phyloP scores from a whole-genome alignment of 2,797 vertebrate species.

The Adrianichthys oophorus region DNA sequence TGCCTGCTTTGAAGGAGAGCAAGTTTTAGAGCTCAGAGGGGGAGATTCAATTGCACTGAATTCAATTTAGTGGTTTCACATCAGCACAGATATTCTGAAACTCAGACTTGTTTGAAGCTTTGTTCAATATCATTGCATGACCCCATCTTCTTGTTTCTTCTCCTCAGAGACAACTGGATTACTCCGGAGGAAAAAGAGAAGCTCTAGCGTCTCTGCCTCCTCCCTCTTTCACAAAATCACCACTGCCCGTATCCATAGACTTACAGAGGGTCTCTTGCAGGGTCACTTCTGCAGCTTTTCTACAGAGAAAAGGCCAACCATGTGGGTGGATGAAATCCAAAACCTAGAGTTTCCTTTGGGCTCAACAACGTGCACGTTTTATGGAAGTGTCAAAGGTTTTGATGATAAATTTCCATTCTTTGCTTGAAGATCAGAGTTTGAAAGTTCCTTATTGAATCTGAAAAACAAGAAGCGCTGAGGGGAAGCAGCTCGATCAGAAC shows the following conservation, averaged over 20 bases:
- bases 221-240: slow-evolving; percentile 30
- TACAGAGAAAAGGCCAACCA: slow-evolving; percentile 48
- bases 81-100: slow-evolving; percentile 77
- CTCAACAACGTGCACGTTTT: slow-evolving; percentile 40
- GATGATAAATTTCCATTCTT: slow-evolving; percentile 35
- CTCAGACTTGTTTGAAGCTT: slow-evolving; percentile 68
- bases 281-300: slow-evolving; percentile 45
- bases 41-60: slow-evolving; percentile 73
- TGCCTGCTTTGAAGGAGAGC: slow-evolving; percentile 53
- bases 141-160: slow-evolving; percentile 61
- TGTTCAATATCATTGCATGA: slow-evolving; percentile 71
- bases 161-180: slow-evolving; percentile 56
- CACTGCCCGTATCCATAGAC: slow-evolving; percentile 45
- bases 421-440: slow-evolving; percentile 40
- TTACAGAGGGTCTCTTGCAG: slow-evolving; percentile 45
- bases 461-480: slow-evolving; percentile 18
- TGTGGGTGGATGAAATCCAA: slow-evolving; percentile 58
- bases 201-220: slow-evolving; percentile 46
- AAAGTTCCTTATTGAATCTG: slow-evolving; percentile 16
- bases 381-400: slow-evolving; percentile 52
- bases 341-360: slow-evolving; percentile 42
- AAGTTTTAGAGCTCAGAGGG: slow-evolving; percentile 48
- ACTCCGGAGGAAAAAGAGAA: slow-evolving; percentile 45
- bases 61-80: slow-evolving; percentile 79
- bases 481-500: slow-evolving; percentile 17